Evolutionary conservation across 2,888 invertebrate genomes (phyloP).

Genomic region (Spodoptera littoralis): DNA sequence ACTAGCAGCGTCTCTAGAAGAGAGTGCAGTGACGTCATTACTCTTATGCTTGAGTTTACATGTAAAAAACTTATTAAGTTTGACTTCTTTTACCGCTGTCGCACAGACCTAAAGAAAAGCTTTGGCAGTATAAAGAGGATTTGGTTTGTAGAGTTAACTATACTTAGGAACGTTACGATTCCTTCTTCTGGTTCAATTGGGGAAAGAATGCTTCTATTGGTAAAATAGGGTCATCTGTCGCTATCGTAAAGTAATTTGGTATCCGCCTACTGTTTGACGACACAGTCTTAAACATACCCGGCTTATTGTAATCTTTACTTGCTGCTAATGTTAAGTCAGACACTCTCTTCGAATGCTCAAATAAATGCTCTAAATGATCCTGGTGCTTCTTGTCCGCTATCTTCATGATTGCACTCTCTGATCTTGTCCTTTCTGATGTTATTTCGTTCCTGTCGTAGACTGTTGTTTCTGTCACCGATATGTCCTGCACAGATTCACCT

Average conservation of each 20-base stretch:
- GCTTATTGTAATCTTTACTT: constrained; percentile 92
- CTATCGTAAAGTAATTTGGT: constrained; percentile 92
- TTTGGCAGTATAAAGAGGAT: constrained; percentile 82
- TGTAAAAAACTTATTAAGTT: constrained; percentile 14
- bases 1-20: background rate
- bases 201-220: constrained; percentile 95
- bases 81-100: constrained; percentile 18
- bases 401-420: constrained; percentile 89
- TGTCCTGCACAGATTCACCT: constrained; percentile 81
- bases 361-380: constrained; percentile 79
- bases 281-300: constrained; percentile 92
- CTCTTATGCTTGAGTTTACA: background rate
- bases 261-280: constrained; percentile 90
- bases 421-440: constrained; percentile 83
- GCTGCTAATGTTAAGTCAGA: constrained; percentile 93
- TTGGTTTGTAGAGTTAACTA: constrained; percentile 76
- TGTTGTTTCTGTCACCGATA: constrained; percentile 77
- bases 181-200: constrained; percentile 90
- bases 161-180: constrained; percentile 77
- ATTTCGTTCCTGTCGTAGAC: constrained; percentile 73
- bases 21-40: constrained; percentile 8
- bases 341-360: constrained; percentile 90
- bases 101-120: constrained; percentile 62
- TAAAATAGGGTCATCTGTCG: constrained; percentile 93
- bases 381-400: constrained; percentile 87